These are phyloP conservation scores for Biston betularia DNA, from an alignment of 2,888 invertebrate species.

Conservation along the genomic window DNA sequence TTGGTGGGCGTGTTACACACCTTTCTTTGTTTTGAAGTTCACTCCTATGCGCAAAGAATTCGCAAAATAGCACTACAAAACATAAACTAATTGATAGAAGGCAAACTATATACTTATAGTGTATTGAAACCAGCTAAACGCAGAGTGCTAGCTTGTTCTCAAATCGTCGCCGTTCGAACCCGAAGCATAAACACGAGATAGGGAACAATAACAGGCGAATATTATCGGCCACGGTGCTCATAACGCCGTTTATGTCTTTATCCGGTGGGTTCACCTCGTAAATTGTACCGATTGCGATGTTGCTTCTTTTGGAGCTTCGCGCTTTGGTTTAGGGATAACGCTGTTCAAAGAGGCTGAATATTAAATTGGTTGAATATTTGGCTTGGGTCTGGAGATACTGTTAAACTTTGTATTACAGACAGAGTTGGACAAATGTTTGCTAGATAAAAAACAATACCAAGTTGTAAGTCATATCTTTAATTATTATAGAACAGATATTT, in stretches of 20 bases:
- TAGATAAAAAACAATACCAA: too few species aligned
- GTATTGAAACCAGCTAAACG: conserved; percentile 28
- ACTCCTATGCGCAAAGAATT: too few species aligned
- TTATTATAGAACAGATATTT: too few species aligned
- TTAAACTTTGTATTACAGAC: conserved; percentile 1
- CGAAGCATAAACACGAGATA: conserved; percentile 55
- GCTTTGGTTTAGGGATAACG: conserved; percentile 38
- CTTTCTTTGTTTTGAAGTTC: too few species aligned
- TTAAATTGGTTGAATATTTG: conserved; percentile 20
- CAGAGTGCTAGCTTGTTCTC: conserved; percentile 33
- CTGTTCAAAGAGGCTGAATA: conserved; percentile 33
- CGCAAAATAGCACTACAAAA: neutral
- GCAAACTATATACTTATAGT: neutral
- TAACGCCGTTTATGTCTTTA: conserved; percentile 67
- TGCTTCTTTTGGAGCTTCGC: conserved; percentile 39
- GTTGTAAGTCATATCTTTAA: too few species aligned
- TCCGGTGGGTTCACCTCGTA: conserved; percentile 54
- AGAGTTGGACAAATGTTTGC: neutral
- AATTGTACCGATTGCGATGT: conserved; percentile 43
- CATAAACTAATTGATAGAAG: neutral
- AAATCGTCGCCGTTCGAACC: conserved; percentile 43
- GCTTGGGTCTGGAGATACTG: conserved; percentile 3
- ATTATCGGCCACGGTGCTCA: conserved; percentile 66
- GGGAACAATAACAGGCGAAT: conserved; percentile 65
- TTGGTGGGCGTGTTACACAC: too few species aligned